Percentiles rank a stretch among this genome's conserved stretches.
These are phyloP conservation scores for Eulemur albifrons DNA, from an alignment of 2,797 vertebrate genomes.

Conservation along the genomic window DNA sequence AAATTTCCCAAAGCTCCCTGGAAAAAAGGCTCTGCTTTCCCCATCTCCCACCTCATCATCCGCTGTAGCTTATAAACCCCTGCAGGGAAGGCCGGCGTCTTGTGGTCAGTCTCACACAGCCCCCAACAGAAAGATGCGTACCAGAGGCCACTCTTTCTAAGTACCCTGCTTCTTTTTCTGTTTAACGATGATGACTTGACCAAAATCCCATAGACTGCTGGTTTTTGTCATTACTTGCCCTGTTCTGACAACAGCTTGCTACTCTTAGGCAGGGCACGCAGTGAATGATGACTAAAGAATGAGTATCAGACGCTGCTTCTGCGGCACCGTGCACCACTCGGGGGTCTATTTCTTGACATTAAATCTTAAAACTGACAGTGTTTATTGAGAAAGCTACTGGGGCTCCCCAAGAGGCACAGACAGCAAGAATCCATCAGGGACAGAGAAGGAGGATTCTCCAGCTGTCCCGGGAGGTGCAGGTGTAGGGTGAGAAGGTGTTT, in stretches of 20 bases:
- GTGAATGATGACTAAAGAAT: not conserved
- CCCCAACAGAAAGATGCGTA: not conserved
- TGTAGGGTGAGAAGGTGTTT: not conserved
- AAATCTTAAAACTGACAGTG: slow-evolving; percentile 72
- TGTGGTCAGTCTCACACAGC: not conserved
- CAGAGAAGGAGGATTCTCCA: slow-evolving; percentile 64
- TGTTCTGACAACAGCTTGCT: too few species aligned
- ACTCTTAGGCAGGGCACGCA: not conserved
- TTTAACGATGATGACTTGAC: not conserved
- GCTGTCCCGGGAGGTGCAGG: slow-evolving; percentile 58
- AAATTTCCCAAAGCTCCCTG: not conserved
- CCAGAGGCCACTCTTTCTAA: not conserved
- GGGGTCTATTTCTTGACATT: slow-evolving; percentile 69
- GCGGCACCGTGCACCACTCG: not conserved
- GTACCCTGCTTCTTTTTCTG: not conserved
- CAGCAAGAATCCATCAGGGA: slow-evolving; percentile 70
- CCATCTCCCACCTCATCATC: not conserved
- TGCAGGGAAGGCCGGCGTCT: not conserved
- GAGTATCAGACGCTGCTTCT: fast-evolving
- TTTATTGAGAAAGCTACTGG: slow-evolving; percentile 75
- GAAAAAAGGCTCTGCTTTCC: not conserved
- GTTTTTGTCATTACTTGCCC: not conserved
- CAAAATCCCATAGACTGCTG: not conserved
- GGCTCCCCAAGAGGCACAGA: slow-evolving; percentile 71
- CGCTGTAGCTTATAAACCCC: not conserved